phyloP scores from a whole-genome alignment of 2,113 vertebrate species.

The Machaerirhynchus nigripectus region DNA sequence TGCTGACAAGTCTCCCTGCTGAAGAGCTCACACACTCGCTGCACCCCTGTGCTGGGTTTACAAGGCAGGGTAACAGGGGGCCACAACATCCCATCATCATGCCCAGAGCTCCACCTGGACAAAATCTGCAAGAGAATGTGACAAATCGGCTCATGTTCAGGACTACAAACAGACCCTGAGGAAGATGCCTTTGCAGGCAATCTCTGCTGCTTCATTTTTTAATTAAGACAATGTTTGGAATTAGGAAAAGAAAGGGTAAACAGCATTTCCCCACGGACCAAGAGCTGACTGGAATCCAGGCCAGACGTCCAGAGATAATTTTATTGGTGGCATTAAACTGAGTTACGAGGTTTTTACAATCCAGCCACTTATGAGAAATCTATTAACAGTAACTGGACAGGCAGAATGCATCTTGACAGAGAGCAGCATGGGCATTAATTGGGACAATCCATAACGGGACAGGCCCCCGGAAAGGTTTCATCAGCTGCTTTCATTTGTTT shows the following conservation, averaged over 20 bases:
- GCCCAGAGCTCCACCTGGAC: background rate
- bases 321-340: constrained; percentile 81
- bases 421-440: constrained; percentile 71
- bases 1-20: background rate
- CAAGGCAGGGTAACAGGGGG: rapidly evolving
- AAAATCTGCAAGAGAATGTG: background rate
- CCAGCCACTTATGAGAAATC: constrained; percentile 84
- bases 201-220: background rate
- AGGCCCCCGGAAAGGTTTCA: constrained; percentile 68
- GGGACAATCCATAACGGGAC: constrained; percentile 75
- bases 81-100: background rate
- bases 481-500: constrained; percentile 70
- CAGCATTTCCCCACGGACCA: background rate
- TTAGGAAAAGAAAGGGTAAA: constrained; percentile 34
- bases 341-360: constrained; percentile 82
- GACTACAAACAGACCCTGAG: background rate
- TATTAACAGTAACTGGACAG: constrained; percentile 82
- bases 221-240: background rate
- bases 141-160: background rate
- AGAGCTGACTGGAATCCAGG: constrained; percentile 68
- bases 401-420: constrained; percentile 71
- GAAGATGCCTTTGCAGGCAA: background rate
- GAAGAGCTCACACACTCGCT: rapidly evolving
- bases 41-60: background rate
- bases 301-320: constrained; percentile 74